A percentile compares a stretch with the other conserved stretches of the same genome.
phyloP scores from a whole-genome alignment of 2,888 invertebrate genomes.

The Pseudococcus longispinus region DNA sequence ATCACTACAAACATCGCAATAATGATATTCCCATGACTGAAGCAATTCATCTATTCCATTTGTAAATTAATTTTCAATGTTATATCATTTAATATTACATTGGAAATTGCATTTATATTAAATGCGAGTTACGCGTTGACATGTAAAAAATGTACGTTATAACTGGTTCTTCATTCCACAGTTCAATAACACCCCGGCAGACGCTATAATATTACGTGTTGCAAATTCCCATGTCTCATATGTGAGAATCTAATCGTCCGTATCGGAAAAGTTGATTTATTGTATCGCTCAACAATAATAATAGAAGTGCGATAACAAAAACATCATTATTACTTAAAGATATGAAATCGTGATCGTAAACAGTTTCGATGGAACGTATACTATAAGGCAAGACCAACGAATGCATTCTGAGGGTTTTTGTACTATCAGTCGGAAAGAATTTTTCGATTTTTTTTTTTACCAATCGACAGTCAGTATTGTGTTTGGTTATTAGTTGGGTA shows the following conservation, averaged over 20 bases:
- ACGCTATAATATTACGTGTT: slow-evolving; percentile 52
- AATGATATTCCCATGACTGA: slow-evolving; percentile 5
- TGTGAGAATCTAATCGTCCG: slow-evolving; percentile 48
- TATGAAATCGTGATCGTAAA: slow-evolving; percentile 50
- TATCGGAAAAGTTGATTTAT: slow-evolving; percentile 53
- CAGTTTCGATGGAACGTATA: neutral
- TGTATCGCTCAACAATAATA: slow-evolving; percentile 54
- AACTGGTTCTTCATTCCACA: slow-evolving; percentile 36
- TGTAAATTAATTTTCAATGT: slow-evolving; percentile 33
- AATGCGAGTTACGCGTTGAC: slow-evolving; percentile 10
- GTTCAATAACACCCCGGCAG: slow-evolving; percentile 53
- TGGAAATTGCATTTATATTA: neutral
- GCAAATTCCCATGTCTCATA: slow-evolving; percentile 53
- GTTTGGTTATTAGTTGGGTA: neutral
- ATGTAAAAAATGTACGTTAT: slow-evolving; percentile 17
- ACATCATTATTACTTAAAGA: slow-evolving; percentile 45
- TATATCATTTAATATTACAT: slow-evolving; percentile 37
- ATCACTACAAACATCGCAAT: neutral
- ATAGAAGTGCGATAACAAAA: slow-evolving; percentile 43
- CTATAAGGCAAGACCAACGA: neutral
- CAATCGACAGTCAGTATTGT: neutral
- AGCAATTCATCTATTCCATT: neutral
- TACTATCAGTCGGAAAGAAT: slow-evolving; percentile 11
- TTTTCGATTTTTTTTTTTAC: neutral
- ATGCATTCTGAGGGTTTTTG: slow-evolving; percentile 21